Conservation (phyloP, 1,140 invertebrate genomes). For the Ylistrum balloti region DNA sequence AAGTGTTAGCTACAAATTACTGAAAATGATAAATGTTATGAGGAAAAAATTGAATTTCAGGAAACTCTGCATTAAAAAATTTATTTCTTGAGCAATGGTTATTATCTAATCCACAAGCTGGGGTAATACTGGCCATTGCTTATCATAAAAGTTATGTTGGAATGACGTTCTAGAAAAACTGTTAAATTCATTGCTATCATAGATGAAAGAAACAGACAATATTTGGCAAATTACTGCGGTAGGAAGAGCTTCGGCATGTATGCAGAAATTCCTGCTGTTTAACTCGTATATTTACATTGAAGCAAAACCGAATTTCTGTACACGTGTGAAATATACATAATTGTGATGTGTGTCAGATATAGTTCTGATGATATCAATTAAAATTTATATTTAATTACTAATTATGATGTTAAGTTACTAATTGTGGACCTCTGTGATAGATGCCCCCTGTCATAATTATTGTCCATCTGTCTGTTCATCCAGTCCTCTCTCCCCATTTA, state of each 20-base stretch:
- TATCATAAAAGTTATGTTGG: neutral
- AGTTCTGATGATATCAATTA: neutral
- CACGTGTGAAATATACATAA: neutral
- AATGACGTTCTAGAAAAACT: neutral
- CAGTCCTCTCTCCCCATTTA: no score
- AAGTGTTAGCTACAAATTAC: conserved; percentile 1
- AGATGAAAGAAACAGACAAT: conserved; percentile 15
- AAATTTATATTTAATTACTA: no score
- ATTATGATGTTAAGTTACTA: no score
- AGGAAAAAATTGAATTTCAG: neutral
- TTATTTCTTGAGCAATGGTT: neutral
- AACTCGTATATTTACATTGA: neutral
- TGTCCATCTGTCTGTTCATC: no score
- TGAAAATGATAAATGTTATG: neutral
- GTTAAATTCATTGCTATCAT: conserved; percentile 19
- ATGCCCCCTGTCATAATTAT: no score
- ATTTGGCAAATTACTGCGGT: conserved; percentile 31
- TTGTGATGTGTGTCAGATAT: neutral
- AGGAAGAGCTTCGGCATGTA: neutral
- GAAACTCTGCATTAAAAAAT: neutral
- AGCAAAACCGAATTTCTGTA: neutral
- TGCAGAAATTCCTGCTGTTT: conserved; percentile 12
- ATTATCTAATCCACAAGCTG: neutral
- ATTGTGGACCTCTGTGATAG: no score
- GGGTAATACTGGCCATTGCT: neutral